A percentile compares a stretch with the other conserved stretches of the same genome.
Evolutionary conservation across 2,888 invertebrate genomes (phyloP).

Genomic region (Lasius platythorax): DNA sequence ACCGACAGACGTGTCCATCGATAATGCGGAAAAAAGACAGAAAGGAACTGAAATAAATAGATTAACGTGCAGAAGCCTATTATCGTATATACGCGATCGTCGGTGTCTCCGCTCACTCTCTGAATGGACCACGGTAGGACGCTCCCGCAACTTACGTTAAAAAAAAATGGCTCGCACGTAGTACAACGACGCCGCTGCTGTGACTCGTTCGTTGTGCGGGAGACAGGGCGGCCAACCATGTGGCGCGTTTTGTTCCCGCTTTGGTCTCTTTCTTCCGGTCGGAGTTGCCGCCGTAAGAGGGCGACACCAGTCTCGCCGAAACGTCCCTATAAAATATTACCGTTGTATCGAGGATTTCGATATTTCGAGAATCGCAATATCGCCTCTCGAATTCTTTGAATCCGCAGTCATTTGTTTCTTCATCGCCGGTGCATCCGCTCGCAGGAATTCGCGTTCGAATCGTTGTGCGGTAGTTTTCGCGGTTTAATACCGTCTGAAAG

Average conservation of each 20-base stretch:
- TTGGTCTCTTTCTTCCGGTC: no score
- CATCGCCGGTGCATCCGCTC: no score
- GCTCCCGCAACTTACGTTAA: not conserved
- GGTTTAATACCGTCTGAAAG: no score
- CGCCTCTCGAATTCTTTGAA: no score
- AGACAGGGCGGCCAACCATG: constrained; percentile 13
- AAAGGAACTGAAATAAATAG: constrained; percentile 45
- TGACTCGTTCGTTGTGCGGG: constrained; percentile 3
- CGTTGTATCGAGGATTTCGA: no score
- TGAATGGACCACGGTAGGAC: not conserved
- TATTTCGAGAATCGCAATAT: not conserved
- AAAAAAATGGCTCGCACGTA: constrained; percentile 17
- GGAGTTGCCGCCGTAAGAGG: no score
- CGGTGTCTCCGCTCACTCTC: not conserved
- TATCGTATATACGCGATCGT: not conserved
- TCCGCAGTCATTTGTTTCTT: no score
- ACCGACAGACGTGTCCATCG: constrained; percentile 48
- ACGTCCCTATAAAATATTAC: no score
- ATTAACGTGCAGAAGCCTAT: not conserved
- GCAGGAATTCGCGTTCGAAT: no score
- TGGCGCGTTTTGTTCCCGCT: no score
- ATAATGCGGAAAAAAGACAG: constrained; percentile 10
- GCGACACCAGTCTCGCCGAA: no score
- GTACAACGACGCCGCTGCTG: constrained; percentile 21
- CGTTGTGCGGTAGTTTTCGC: no score